phyloP scores from a whole-genome alignment of 1,140 invertebrate species.

The Bathynomus jamesi region DNA sequence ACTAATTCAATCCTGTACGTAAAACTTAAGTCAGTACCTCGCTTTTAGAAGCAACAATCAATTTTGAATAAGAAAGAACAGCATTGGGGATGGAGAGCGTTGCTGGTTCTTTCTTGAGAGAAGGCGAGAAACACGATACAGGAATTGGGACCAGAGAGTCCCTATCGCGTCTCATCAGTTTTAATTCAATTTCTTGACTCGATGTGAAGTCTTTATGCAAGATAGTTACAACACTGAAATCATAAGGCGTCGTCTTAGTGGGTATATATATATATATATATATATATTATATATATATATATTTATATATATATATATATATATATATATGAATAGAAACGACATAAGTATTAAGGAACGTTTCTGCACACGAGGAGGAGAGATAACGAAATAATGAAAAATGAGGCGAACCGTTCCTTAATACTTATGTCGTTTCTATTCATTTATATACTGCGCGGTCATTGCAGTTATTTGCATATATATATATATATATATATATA shows the following conservation, averaged over 20 bases:
- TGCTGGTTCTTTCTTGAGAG: constrained; percentile 39
- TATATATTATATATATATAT: background rate
- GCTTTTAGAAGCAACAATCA: constrained; percentile 58
- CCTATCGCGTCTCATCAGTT: constrained; percentile 75
- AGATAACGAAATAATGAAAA: too few species aligned
- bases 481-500: background rate
- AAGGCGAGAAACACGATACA: constrained; percentile 40
- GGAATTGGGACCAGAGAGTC: constrained; percentile 67
- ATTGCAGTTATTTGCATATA: too few species aligned
- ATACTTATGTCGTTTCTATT: too few species aligned
- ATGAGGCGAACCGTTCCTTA: too few species aligned
- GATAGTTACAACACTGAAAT: constrained; percentile 51
- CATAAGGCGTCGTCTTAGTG: constrained; percentile 11
- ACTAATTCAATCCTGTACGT: too few species aligned
- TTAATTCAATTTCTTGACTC: constrained; percentile 66
- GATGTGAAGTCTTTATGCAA: constrained; percentile 54
- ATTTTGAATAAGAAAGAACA: constrained; percentile 57
- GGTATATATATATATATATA: background rate
- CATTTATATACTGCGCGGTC: too few species aligned
- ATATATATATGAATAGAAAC: too few species aligned
- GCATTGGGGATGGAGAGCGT: constrained; percentile 45
- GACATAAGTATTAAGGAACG: too few species aligned
- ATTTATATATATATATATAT: background rate
- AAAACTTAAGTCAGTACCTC: too few species aligned
- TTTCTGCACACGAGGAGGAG: too few species aligned